Evolutionary conservation across 2,113 vertebrate species (phyloP), one percentile per base, ranked within the genome.

Genomic region (Ailurus styani): DNA sequence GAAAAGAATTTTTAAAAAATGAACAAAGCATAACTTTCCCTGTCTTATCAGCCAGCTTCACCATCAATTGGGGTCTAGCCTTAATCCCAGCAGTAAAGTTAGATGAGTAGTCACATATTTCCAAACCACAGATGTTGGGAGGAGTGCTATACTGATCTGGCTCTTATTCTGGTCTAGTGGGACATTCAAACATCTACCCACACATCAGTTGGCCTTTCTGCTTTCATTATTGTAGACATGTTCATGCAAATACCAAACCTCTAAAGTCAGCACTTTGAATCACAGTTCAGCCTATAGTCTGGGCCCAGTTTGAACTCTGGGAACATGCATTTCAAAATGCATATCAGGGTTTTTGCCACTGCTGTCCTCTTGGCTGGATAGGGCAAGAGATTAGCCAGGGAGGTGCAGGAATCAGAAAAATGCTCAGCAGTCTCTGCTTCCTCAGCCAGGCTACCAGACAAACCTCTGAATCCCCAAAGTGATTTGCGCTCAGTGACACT

Each of bases 291-390:
- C 89, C 72, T 84, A 68, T 29, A 34, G 9, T 73, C 40, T 79
- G 42, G 52, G 13, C 42, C n/a, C 66, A 91, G n/a, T 14, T 92
- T 70, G n/a, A 17, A 84, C 42, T 72, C 45, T 34, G 29, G 45
- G 14, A 93, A 86, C 52, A 79, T 68, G 72, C n/a, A 86, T 96
- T 95, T 78, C 78, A 91, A 95, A 96, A 57, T 95, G 72, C 93
- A 60, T 91, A 93, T 86, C 70, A 81, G 55, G 25, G 0, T 64
- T 81, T 87, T 85, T 42, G 82, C 60, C 40, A 52, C 21, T 88
- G 37, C 2, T 79, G 14, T 89, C 9, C 20, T 91, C 72, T 93
- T 91, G 78, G 40, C 27, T 87, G 52, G 12, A 54, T 5, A 87
- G 75, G 8, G 20, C 68, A 95, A 83, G 8, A 93, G 40, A 75